Evolutionary conservation across 2,797 vertebrate species (phyloP).

Genomic region (Lagorchestes hirsutus): DNA sequence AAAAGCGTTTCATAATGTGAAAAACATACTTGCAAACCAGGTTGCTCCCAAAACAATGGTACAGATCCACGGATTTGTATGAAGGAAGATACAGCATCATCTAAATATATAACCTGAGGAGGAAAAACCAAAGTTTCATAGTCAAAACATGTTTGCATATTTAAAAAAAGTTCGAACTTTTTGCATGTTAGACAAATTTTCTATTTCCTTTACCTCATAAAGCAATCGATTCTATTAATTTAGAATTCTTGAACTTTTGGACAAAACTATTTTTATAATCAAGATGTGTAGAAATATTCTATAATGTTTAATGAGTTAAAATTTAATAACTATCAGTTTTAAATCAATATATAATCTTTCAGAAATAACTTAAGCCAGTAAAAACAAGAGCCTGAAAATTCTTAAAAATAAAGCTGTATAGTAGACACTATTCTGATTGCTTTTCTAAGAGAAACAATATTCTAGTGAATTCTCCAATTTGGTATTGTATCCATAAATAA

Average conservation of each 20-base stretch:
- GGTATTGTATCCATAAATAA: background rate
- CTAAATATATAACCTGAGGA: constrained; percentile 94
- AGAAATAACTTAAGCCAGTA: background rate
- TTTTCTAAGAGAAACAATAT: background rate
- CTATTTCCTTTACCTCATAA: background rate
- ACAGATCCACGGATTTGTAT: constrained; percentile 98
- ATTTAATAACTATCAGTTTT: background rate
- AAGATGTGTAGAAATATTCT: background rate
- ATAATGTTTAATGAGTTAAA: background rate
- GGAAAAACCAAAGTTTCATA: background rate
- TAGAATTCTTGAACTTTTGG: background rate
- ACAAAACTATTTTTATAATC: background rate
- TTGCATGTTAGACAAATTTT: background rate
- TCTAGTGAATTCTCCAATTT: background rate
- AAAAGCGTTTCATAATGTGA: constrained; percentile 20
- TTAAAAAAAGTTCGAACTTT: constrained; percentile 7
- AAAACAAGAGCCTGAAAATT: background rate
- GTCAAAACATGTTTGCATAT: background rate
- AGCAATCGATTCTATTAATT: background rate
- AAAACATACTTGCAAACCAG: constrained; percentile 94
- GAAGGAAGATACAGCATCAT: constrained; percentile 96
- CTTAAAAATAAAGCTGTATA: background rate
- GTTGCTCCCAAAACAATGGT: constrained; percentile 98
- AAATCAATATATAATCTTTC: background rate
- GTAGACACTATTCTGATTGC: background rate